Base-by-base conservation (phyloP, 2,888 invertebrate species). In the Melitaea athalia region DNA sequence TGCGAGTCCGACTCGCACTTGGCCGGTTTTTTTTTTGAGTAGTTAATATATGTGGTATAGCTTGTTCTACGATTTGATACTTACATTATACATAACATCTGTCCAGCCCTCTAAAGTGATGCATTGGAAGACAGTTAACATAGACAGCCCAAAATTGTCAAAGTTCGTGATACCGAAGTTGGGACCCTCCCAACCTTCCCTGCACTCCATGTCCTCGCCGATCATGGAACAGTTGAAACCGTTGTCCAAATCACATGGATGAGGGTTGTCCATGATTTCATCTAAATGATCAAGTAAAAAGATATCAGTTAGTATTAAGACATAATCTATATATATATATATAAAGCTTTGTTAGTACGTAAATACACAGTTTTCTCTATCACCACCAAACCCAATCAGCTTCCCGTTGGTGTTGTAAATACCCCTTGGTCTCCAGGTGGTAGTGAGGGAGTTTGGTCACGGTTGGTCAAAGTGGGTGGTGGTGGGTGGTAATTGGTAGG, bases 51-150 rank as follows among this genome's bases (percentile, higher is more conserved):
- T 24, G 1, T 24, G 24, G 24, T 24, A 24, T 24, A 24, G 24
- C 24, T 24, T 24, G 24, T 3, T 24, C 24, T 24, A 24, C 24
- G 24, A 4, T 50, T 6, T 17, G 8, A 17, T 12, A 31, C 95
- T 95, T 94, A 99, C 99, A 93, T 95, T 95, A 87, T 99, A 99
- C 89, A 99, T 95, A 69, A 99, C 98, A 85, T 98, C 98, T 65
- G 99, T 99, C 99, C 99, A 99, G 17, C 99, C 99, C 93, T 99
- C 99, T 74, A 99, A 95, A 6, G 99, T 99, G 74, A 99, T 97
- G 88, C 99, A 99, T 83, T 98, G 99, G 92, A 99, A 99, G 74
- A 99, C 99, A 33, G 99, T 99, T 78, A 99, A 94, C 99, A 99
- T 99, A 72, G 99, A 97, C 71, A 99, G 95, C 65, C 99, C 99